Base-by-base conservation (phyloP, 2,888 invertebrate genomes). In the Deilephila porcellus region DNA sequence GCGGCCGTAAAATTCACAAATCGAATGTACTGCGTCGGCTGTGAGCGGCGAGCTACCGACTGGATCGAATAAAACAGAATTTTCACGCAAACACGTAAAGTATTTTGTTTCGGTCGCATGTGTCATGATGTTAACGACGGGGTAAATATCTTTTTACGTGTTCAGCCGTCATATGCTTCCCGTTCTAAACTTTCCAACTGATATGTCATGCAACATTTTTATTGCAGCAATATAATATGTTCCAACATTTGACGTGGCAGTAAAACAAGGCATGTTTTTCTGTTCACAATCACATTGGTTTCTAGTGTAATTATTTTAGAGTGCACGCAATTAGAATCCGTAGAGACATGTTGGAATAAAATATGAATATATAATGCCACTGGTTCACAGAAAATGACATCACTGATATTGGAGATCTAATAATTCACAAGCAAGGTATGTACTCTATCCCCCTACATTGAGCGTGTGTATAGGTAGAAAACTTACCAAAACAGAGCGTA, bases 1-100 rank as follows among this genome's bases (percentile, higher is more conserved):
- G 82, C 82, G 84, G 85, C 81, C 85, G 85, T 88, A 82, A 87
- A 88, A 88, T 87, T 82, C 77, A 81, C 79, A 79, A 81, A 81
- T 83, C 79, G 80, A 82, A 83, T 82, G 76, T 78, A 74, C 76
- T 37, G 59, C 64, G 45, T 70, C 70, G 74, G 52, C 60, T 67
- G 37, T 25, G 63, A 8, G 25, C 25, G 45, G 67, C 20, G 45
- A 64, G 37, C 25, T 56, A 56, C 6, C n/a, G 56, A 56, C 56
- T n/a, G 17, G 25, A 52, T 67, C 52, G 52, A 67, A 60, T 67
- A 67, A 29, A 67, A 52, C 74, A 20, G 45, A 20, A 67, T 52
- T 52, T 52, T 17, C 67, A 67, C 52, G 67, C 52, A 67, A 67
- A 20, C 45, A 25, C 60, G 71, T 72, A 63, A 32, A 73, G 74